Base-by-base conservation (phyloP, 2,797 vertebrate species). In the Spinus olivaceus region DNA sequence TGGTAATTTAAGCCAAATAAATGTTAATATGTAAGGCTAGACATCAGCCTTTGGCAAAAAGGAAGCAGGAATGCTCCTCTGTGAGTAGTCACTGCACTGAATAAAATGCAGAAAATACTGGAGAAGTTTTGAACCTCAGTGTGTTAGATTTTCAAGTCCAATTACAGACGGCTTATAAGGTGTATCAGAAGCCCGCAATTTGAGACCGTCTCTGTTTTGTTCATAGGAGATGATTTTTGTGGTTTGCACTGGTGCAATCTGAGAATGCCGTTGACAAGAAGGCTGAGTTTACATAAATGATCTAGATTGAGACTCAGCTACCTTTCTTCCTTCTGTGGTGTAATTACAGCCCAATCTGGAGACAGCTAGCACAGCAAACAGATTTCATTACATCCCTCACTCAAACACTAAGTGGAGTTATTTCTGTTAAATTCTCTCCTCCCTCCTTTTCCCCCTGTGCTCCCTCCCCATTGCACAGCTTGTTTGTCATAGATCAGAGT, bases 291-390 rank as follows among this genome's bases (percentile, higher is more conserved):
- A 98, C 98, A 98, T 97, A 98, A 98, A 97, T 98, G 98, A 98
- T 98, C 97, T 97, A 95, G 96, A 97, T 96, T 97, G 97, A 97
- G 95, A 95, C 97, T 97, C 96, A 98, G 98, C 98, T 98, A 97
- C 98, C 98, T 98, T 97, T 98, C 98, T 98, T 98, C 98, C 98
- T 97, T 94, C 96, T 97, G 98, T 97, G 97, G 97, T 98, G 98
- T 98, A 98, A 99, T 99, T 99, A 98, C 98, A 99, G 98, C 98
- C 98, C 98, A 97, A 98, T 97, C 98, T 98, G 98, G 98, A 98
- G 98, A 98, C 98, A 98, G 98, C 97, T 97, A 98, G 97, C 98
- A 97, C 98, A 98, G 98, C 98, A 98, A 98, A 97, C 98, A 98
- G 98, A 98, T 99, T 98, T 98, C 95, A 97, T 98, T 98, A 98